Evolutionary conservation across 2,113 vertebrate genomes (phyloP), one percentile per base, ranked within the genome.

Genomic region (Brachypteracias leptosomus): DNA sequence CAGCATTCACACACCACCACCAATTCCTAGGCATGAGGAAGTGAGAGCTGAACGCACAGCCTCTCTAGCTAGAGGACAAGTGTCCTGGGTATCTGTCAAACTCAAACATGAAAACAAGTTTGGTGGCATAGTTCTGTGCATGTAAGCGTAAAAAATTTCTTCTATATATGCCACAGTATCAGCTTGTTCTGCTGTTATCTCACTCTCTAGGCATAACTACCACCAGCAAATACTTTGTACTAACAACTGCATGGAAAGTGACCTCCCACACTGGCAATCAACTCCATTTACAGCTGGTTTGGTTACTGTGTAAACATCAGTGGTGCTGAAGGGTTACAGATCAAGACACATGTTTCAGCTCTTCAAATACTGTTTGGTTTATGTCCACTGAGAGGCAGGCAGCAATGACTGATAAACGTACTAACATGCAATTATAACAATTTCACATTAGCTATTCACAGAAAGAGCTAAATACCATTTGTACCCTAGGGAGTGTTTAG

Each of bases 351-450:
- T 28, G 16, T 58, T 85, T 76, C 13, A 63, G 49, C 40, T 84
- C 68, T 90, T 80, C 26, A n/a, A 35, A 51, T 31, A 67, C 16
- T 7, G 35, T 59, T 72, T 29, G 9, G 58, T 47, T 88, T 26
- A 11, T 9, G 17, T 18, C 14, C 54, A 29, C 5, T 2, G 13
- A 33, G 7, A 85, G 31, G 35, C n/a, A 51, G 24, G n/a, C 33
- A 63, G 40, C 0, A 0, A 28, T 6, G 3, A 47, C 0, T 68
- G 57, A 16, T 9, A 25, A 1, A 92, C 63, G 47, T 20, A 46
- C n/a, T 47, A 11, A 54, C 4, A 1, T 20, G 25, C 61, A 97
- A 77, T 63, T 16, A 2, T 1, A 84, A 42, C 22, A 51, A 29
- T 20, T 47, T 14, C 4, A 0, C 17, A 58, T 38, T 29, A 68